phyloP scores from a whole-genome alignment of 2,888 invertebrate genomes.

The Scaptomyza cyrtandrae region DNA sequence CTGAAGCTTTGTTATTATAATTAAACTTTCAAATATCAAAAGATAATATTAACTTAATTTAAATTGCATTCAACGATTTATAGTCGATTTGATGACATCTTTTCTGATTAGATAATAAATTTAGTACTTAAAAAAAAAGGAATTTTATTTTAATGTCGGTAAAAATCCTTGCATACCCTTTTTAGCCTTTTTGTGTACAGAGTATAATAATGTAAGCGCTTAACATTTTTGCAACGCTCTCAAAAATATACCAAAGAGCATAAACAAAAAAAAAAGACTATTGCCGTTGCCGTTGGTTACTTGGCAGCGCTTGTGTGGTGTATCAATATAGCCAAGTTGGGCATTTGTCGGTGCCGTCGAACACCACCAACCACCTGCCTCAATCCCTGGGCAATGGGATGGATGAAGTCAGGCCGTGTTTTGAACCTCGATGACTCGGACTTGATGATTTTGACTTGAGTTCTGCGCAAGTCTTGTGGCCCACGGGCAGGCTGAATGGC shows the following conservation, averaged over 20 bases:
- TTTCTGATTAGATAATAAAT: no score
- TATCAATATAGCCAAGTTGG: conserved; percentile 51
- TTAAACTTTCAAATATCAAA: no score
- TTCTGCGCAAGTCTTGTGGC: conserved; percentile 39
- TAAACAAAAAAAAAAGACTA: conserved; percentile 27
- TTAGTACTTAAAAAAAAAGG: no score
- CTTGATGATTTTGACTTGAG: conserved; percentile 68
- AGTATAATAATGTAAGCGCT: conserved; percentile 9
- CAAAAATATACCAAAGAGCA: conserved; percentile 39
- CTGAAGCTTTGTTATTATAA: no score
- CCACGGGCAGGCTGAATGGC: conserved; percentile 34
- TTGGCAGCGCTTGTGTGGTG: conserved; percentile 46
- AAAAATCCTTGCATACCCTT: neutral
- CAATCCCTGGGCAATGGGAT: conserved; percentile 44
- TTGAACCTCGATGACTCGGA: conserved; percentile 53
- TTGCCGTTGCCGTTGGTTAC: conserved; percentile 25
- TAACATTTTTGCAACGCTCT: conserved; percentile 65
- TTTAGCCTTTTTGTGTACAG: neutral
- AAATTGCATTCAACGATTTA: neutral
- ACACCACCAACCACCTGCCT: conserved; percentile 60
- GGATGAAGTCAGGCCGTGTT: conserved; percentile 41
- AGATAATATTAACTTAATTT: no score
- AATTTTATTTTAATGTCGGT: neutral
- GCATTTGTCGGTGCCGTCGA: conserved; percentile 22
- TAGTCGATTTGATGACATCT: neutral